Conservation (phyloP, 2,113 vertebrate genomes). For the Microtus ochrogaster region DNA sequence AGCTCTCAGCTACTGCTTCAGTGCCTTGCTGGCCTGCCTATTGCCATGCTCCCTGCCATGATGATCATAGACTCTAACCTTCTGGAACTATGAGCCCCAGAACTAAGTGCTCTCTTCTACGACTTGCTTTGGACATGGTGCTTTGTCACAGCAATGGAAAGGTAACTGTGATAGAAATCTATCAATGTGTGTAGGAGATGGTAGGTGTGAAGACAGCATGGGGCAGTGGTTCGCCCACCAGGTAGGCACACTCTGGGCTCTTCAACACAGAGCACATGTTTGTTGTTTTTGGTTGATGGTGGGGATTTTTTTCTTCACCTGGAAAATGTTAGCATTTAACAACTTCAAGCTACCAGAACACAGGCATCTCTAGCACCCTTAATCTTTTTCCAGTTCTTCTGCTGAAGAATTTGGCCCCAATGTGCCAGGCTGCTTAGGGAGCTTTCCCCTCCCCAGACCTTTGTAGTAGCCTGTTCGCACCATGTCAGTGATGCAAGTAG, state of each 20-base stretch:
- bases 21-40: background rate
- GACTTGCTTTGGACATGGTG: background rate
- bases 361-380: background rate
- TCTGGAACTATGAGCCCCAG: background rate
- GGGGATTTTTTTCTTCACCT: background rate
- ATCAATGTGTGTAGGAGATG: background rate
- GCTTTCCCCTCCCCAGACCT: background rate
- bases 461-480: background rate
- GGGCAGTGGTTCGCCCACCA: background rate
- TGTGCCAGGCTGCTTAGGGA: background rate
- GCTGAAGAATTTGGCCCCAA: background rate
- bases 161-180: background rate
- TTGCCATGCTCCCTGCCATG: background rate
- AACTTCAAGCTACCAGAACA: background rate
- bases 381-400: background rate
- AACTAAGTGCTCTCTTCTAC: background rate
- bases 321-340: background rate
- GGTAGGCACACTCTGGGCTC: background rate
- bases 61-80: background rate
- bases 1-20: background rate
- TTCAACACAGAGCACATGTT: background rate
- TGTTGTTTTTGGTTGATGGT: background rate
- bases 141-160: background rate
- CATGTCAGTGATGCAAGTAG: no score
- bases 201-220: background rate